These are phyloP conservation scores for Geophilus truncorum DNA, from an alignment of 2,888 invertebrate species.

Conservation along the genomic window DNA sequence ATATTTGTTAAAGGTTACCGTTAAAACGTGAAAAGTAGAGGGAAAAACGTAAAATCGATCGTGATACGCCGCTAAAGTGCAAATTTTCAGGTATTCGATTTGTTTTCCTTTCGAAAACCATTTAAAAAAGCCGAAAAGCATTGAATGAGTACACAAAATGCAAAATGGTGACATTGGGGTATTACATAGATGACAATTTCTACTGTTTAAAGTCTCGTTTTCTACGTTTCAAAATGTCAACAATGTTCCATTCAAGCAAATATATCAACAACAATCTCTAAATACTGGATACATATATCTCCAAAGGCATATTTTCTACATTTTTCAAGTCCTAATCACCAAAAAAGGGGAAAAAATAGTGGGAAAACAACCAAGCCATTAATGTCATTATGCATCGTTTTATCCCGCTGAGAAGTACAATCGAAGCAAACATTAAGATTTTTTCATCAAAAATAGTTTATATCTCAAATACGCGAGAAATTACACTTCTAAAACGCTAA, in stretches of 20 bases:
- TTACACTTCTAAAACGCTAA: too few species aligned
- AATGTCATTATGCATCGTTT: too few species aligned
- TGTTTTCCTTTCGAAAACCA: too few species aligned
- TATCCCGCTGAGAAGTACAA: too few species aligned
- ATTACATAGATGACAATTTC: constrained; percentile 7
- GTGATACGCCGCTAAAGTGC: not conserved
- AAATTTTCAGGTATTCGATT: not conserved
- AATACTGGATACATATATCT: not conserved
- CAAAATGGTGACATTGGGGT: not conserved
- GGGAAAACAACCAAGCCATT: too few species aligned
- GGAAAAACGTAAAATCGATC: not conserved
- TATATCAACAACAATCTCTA: not conserved
- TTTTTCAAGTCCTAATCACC: not conserved
- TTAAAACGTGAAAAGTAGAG: too few species aligned
- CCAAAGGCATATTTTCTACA: not conserved
- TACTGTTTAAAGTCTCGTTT: too few species aligned
- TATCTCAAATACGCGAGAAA: constrained; percentile 5
- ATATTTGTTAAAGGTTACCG: not conserved
- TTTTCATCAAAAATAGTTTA: constrained; percentile 6
- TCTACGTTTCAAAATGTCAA: not conserved
- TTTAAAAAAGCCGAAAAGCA: not conserved
- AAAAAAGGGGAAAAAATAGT: too few species aligned
- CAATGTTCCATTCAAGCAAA: not conserved
- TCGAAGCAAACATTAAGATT: not conserved
- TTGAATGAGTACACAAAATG: not conserved